Base-by-base conservation (phyloP, 2,797 vertebrate species). In the Cuniculus paca region DNA sequence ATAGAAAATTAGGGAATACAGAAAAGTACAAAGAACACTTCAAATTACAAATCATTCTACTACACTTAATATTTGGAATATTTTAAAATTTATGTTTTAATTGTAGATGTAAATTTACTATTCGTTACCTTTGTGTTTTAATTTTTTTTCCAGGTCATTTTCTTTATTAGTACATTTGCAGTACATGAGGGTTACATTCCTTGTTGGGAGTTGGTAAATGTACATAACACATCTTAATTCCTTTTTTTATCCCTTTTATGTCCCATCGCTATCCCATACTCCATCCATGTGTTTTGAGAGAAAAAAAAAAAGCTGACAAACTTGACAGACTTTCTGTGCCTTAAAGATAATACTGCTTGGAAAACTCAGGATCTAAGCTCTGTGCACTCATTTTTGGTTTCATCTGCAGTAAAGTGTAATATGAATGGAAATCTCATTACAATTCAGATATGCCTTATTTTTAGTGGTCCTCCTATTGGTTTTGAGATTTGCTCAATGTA, bases 401-500 rank as follows among this genome's bases (percentile, higher is more conserved):
- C 12, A 70, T 63, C 14, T 95, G 0, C 39, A 54, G 68, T 82
- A n/a, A 61, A 56, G 13, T 6, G 2, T 20, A 26, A 20, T 12
- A 1, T 54, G 31, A 3, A 0, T 84, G 39, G 22, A 68, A 54
- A 5, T 89, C 63, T 91, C 28, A n/a, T 74, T 75, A 36, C 0
- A 12, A 1, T 39, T 93, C 9, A 85, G 56, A 84, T 45, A 13
- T 45, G n/a, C 19, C 45, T n/a, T 28, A 7, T 58, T 95, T 88
- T 74, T 78, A 70, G 63, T 4, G 34, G 28, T 79, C n/a, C 60
- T 81, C 68, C 65, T 22, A 78, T 52, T 93, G 92, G 20, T 80
- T 91, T 88, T 97, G 48, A 96, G 72, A 88, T 75, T 95, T 93
- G 34, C 34, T 93, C 82, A 82, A 65, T 22, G 54, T 65, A 70